Conservation (phyloP, 2,888 invertebrate species). For the Acanthosoma haemorrhoidale region DNA sequence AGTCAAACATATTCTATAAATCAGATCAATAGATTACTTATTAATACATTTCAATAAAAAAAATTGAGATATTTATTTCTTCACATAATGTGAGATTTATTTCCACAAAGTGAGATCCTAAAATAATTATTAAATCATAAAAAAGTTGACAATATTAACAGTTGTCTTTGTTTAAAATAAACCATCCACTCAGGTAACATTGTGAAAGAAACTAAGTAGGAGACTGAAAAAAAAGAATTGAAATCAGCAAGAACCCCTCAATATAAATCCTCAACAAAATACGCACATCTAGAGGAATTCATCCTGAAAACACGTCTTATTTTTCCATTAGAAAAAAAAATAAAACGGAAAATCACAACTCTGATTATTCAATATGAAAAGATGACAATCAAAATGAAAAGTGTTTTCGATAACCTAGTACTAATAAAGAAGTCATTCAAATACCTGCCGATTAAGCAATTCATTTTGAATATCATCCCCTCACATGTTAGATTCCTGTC, state of each 20-base stretch:
- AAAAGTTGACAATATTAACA: neutral
- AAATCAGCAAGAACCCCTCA: constrained; percentile 40
- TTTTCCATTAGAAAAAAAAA: neutral
- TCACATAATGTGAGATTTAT: too few species aligned
- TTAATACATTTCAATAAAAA: neutral
- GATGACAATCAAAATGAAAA: constrained; percentile 26
- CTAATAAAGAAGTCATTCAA: neutral
- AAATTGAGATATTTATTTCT: neutral
- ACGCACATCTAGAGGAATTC: constrained; percentile 36
- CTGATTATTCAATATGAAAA: constrained; percentile 14
- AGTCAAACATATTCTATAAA: constrained; percentile 15
- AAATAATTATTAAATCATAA: neutral
- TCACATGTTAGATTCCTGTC: neutral
- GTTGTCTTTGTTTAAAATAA: neutral
- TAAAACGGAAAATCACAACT: constrained; percentile 4
- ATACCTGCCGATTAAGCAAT: too few species aligned
- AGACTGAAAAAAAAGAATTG: constrained; percentile 35
- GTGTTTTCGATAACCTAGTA: neutral
- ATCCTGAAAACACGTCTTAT: constrained; percentile 40
- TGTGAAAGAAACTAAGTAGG: neutral
- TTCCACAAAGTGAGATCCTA: constrained; percentile 28
- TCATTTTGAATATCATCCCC: constrained; percentile 26
- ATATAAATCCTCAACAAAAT: neutral
- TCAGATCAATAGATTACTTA: too few species aligned
- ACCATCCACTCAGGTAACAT: constrained; percentile 19